Percentiles rank a stretch among this genome's conserved stretches.
These are phyloP conservation scores for Acipenser ruthenus DNA, from an alignment of 2,797 vertebrate species.

Conservation along the genomic window DNA sequence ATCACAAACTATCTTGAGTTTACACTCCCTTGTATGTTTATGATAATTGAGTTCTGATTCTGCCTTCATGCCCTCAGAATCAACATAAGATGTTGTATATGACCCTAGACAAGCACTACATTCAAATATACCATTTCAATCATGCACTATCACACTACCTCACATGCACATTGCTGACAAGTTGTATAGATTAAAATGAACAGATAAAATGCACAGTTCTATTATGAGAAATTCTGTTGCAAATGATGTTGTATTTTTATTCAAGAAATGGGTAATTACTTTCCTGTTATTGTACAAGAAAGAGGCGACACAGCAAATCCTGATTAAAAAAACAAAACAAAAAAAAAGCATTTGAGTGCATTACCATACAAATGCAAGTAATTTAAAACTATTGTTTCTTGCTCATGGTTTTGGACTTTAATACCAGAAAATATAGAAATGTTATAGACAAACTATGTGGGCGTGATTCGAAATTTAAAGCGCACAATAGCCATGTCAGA, in stretches of 20 bases:
- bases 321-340: no score
- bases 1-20: no score
- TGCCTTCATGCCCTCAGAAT: no score
- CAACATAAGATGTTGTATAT: no score
- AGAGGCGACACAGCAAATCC: neutral
- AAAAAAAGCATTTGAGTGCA: neutral
- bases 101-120: no score
- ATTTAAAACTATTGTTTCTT: conserved; percentile 1
- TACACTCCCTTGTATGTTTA: no score
- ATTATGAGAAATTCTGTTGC: neutral
- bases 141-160: neutral
- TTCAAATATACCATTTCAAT: no score
- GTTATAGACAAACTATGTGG: no score
- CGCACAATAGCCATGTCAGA: no score
- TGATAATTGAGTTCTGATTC: no score
- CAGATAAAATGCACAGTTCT: neutral
- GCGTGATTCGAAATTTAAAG: no score
- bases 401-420: neutral
- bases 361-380: conserved; percentile 11
- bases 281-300: conserved; percentile 11
- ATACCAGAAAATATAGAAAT: no score
- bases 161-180: neutral
- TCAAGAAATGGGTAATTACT: neutral
- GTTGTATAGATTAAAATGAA: neutral
- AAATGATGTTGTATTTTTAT: neutral